Evolutionary conservation across 2,888 invertebrate genomes (phyloP).

Genomic region (Melanophora roralis): DNA sequence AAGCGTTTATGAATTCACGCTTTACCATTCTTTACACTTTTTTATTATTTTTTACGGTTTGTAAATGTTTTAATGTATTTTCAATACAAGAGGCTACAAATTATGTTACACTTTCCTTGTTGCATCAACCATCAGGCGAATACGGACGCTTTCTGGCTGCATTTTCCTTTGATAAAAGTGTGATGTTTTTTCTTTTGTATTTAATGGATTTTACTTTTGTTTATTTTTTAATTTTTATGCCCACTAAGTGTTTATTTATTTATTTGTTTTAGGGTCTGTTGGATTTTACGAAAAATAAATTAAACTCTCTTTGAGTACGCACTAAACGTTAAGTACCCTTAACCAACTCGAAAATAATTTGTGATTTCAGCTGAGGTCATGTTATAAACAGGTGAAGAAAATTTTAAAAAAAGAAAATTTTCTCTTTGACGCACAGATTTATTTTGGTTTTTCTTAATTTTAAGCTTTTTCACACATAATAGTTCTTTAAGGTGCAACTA

Average conservation of each 20-base stretch:
- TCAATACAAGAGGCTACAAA: background rate
- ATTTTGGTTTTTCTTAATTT: no score
- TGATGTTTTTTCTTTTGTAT: background rate
- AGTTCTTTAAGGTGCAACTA: no score
- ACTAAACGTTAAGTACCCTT: background rate
- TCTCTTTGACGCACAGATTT: no score
- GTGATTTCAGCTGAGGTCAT: slow-evolving; percentile 22
- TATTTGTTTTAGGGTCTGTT: slow-evolving; percentile 33
- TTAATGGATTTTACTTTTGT: slow-evolving; percentile 8
- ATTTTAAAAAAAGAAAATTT: no score
- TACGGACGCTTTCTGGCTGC: background rate
- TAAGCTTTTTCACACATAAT: no score
- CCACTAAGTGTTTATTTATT: background rate
- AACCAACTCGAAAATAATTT: background rate
- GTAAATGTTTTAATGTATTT: background rate
- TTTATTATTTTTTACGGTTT: background rate
- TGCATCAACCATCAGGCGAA: background rate
- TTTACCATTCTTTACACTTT: slow-evolving; percentile 2
- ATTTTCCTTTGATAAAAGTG: slow-evolving; percentile 13
- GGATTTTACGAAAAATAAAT: background rate
- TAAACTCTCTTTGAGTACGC: background rate
- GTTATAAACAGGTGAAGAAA: background rate
- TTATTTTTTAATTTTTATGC: background rate
- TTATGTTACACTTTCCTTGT: background rate
- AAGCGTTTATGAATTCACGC: slow-evolving; percentile 32